Conservation (phyloP, 2,113 vertebrate genomes). For the Poeciliopsis retropinna region DNA sequence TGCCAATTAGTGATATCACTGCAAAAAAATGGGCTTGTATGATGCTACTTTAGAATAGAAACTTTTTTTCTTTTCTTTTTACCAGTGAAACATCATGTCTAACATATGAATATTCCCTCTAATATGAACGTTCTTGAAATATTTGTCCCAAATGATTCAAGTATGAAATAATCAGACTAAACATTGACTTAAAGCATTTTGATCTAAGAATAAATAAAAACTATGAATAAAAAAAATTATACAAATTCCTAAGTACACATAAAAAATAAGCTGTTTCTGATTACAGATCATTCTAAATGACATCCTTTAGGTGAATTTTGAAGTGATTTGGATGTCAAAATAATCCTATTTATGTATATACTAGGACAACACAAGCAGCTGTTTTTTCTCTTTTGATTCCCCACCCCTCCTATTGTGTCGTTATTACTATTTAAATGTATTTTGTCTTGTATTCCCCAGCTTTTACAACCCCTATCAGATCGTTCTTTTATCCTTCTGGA, state of each 20-base stretch:
- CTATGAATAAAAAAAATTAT: neutral
- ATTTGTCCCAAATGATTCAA: too few species aligned
- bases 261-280: neutral
- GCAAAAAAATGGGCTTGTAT: neutral
- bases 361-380: too few species aligned
- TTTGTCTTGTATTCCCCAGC: neutral
- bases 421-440: neutral
- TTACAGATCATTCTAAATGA: neutral
- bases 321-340: too few species aligned
- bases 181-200: neutral
- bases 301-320: too few species aligned
- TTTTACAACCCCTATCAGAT: neutral
- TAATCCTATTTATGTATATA: too few species aligned
- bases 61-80: neutral
- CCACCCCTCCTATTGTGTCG: too few species aligned
- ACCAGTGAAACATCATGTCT: neutral
- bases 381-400: too few species aligned
- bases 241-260: neutral
- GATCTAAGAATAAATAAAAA: neutral
- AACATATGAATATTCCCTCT: neutral
- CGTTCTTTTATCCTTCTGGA: neutral
- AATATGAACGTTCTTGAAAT: too few species aligned
- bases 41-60: too few species aligned
- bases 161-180: neutral
- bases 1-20: neutral